Evolutionary conservation across 2,888 invertebrate genomes (phyloP).

Genomic region (Spisula subtruncata): DNA sequence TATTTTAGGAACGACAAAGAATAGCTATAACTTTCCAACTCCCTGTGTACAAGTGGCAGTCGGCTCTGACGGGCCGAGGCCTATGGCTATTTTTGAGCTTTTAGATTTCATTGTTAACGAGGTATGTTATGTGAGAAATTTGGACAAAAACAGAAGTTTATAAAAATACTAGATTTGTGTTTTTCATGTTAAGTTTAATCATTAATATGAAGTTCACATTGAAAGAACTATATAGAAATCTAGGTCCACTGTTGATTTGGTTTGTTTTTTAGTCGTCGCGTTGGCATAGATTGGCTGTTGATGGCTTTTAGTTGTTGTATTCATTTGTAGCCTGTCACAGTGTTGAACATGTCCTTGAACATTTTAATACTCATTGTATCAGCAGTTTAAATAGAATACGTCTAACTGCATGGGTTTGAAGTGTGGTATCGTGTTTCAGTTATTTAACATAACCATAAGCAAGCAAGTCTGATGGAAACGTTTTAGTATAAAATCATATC

Average conservation of each 20-base stretch:
- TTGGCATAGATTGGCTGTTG: slow-evolving; percentile 5
- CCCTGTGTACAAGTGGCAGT: slow-evolving; percentile 86
- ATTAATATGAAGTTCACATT: slow-evolving; percentile 12
- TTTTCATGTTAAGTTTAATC: background rate
- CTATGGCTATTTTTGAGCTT: slow-evolving; percentile 99
- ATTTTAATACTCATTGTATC: background rate
- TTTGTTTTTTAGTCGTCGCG: background rate
- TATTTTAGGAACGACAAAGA: slow-evolving; percentile 82
- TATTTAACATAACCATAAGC: background rate
- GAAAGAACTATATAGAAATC: background rate
- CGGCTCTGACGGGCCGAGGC: slow-evolving; percentile 88
- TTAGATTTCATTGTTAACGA: slow-evolving; percentile 99
- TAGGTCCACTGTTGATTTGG: background rate
- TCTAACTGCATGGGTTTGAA: slow-evolving; percentile 28
- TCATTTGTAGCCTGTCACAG: background rate
- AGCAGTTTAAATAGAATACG: background rate
- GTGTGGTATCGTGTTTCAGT: background rate
- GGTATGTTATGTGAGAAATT: slow-evolving; percentile 83
- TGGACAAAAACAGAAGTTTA: slow-evolving; percentile 15
- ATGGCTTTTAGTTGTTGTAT: background rate
- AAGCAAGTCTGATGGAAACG: slow-evolving; percentile 15
- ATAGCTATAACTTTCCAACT: slow-evolving; percentile 82
- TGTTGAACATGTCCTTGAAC: background rate
- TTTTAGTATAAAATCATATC: too few relatives aligned
- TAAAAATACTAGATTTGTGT: background rate